These are phyloP conservation scores for Drosophila leontia DNA, from an alignment of 1,140 invertebrate species.

Conservation along the genomic window DNA sequence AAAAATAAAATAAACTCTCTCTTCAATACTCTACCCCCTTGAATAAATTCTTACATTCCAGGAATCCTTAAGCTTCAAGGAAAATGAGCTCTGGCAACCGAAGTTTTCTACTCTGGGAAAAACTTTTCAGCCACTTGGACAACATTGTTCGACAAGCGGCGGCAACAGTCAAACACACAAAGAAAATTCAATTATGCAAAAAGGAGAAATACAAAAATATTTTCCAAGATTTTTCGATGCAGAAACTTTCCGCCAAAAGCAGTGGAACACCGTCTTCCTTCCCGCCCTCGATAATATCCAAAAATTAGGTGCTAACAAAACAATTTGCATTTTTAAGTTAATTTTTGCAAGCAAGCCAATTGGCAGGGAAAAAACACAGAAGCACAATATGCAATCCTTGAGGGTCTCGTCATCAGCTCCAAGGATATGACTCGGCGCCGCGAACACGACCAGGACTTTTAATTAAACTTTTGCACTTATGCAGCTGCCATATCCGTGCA, in stretches of 20 bases:
- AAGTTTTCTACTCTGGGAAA: conserved; percentile 36
- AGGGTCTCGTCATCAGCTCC: conserved; percentile 70
- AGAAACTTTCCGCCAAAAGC: conserved; percentile 35
- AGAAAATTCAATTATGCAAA: conserved; percentile 83
- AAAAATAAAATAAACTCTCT: not conserved
- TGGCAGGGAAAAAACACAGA: conserved; percentile 35
- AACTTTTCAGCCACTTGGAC: conserved; percentile 43
- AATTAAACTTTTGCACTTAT: conserved; percentile 83
- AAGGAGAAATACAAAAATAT: conserved; percentile 51
- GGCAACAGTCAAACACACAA: conserved; percentile 43
- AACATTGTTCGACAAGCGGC: conserved; percentile 43
- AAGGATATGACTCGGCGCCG: conserved; percentile 40
- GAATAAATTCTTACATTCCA: not conserved
- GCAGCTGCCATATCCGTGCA: conserved; percentile 62
- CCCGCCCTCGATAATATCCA: conserved; percentile 62
- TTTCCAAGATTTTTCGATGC: conserved; percentile 47
- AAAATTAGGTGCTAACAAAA: conserved; percentile 85
- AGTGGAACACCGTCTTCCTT: not conserved
- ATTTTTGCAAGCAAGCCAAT: conserved; percentile 54
- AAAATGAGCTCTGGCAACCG: not conserved
- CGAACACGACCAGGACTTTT: conserved; percentile 48
- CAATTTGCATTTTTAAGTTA: conserved; percentile 84
- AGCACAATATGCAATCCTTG: conserved; percentile 49
- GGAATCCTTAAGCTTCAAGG: not conserved
- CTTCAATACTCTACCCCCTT: not conserved